phyloP scores from a whole-genome alignment of 2,888 invertebrate species.

The Scaptomyza flava region DNA sequence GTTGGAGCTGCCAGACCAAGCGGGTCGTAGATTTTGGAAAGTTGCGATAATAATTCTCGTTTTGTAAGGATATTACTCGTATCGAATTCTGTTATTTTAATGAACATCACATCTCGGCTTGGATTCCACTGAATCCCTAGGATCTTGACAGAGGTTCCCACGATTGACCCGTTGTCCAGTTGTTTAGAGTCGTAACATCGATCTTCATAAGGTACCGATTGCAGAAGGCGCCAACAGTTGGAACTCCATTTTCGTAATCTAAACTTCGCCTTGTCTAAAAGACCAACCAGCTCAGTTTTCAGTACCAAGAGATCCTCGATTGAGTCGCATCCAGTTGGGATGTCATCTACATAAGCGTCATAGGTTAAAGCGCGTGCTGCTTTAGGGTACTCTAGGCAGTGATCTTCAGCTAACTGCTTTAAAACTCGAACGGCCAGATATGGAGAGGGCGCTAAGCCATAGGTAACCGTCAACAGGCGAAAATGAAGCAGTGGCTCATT shows the following conservation, averaged over 20 bases:
- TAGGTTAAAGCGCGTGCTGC: not conserved
- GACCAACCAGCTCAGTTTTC: not conserved
- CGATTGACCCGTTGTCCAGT: not conserved
- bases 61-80: not conserved
- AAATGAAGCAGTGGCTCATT: not conserved
- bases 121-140: not conserved
- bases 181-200: not conserved
- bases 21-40: not conserved
- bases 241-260: not conserved
- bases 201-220: not conserved
- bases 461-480: not conserved
- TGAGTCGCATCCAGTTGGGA: too few species aligned
- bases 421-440: not conserved
- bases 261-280: not conserved
- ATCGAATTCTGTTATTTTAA: not conserved
- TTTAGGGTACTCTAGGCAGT: not conserved
- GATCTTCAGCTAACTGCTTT: not conserved
- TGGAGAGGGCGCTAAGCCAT: not conserved
- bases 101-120: not conserved
- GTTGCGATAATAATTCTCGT: not conserved
- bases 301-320: not conserved
- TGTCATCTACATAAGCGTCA: not conserved
- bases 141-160: too few species aligned
- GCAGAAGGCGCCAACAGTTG: not conserved
- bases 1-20: not conserved